Conservation (phyloP, 2,888 invertebrate species). For the Herminia tarsipennalis region DNA sequence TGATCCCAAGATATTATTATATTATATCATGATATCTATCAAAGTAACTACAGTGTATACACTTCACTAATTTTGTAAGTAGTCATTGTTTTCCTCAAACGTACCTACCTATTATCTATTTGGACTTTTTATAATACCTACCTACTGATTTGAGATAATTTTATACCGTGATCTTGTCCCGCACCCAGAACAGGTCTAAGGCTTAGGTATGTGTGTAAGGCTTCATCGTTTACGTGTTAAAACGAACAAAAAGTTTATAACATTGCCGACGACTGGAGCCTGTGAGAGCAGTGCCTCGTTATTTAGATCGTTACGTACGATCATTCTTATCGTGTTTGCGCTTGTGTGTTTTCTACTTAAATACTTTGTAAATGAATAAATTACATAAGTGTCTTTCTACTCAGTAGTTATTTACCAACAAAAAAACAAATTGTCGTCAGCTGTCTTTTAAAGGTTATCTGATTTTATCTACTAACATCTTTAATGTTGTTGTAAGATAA, state of each 20-base stretch:
- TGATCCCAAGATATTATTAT: no score
- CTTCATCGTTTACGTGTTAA: conserved; percentile 28
- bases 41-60: no score
- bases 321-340: background rate
- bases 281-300: conserved; percentile 13
- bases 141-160: conserved; percentile 19
- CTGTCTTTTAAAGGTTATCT: no score
- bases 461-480: no score
- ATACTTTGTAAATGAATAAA: no score
- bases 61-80: background rate
- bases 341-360: no score
- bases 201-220: conserved; percentile 11
- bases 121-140: conserved; percentile 17
- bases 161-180: conserved; percentile 38
- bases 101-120: conserved; percentile 19
- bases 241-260: conserved; percentile 30
- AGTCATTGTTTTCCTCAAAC: no score
- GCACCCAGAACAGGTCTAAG: conserved; percentile 44
- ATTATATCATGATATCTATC: no score
- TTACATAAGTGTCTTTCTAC: no score
- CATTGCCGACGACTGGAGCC: conserved; percentile 25
- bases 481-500: no score
- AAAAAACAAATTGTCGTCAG: no score
- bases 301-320: background rate
- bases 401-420: no score